Evolutionary conservation across 2,888 invertebrate genomes (phyloP), one percentile per base, ranked within the genome.

Genomic region (Gastrophysa polygoni): DNA sequence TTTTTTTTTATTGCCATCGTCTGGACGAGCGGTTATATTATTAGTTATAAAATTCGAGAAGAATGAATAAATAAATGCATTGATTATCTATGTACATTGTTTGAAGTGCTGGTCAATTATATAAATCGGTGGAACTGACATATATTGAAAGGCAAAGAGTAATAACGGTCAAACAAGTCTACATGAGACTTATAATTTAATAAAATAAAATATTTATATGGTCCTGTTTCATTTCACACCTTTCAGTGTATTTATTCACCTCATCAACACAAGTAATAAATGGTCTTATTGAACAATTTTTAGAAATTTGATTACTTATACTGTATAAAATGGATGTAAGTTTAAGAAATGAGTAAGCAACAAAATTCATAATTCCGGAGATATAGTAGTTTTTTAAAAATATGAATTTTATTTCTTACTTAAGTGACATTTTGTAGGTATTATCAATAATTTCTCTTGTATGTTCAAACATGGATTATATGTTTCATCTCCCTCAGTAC

Each of bases 21-120:
- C n/a, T 59, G 66, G 44, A 64, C 55, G 65, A 63, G 29, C 57
- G 63, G 38, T 62, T 62, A 63, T 57, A 51, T 63, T 65, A 61
- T 66, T 63, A 63, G 56, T 64, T 63, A 65, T 62, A 60, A 61
- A 49, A 57, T 47, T 32, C 34, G 56, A 64, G 21, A 29, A 51
- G 61, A 61, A 59, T 52, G 61, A 61, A 59, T 52, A 68, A 73
- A 71, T 73, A 73, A 73, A 73, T 73, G 73, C 73, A 73, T 65
- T 71, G 68, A 64, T 63, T 71, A 73, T 71, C 70, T 69, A 68
- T 57, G 61, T 59, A 59, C 38, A 59, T 66, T 66, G 47, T 66
- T 59, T 63, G 55, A 54, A 64, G 59, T 57, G 59, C 59, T 65
- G 64, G 64, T 64, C 64, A 64, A 61, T 64, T 61, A 61, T n/a